Conservation (phyloP, 1,140 invertebrate species). For the Mamestra configurata region DNA sequence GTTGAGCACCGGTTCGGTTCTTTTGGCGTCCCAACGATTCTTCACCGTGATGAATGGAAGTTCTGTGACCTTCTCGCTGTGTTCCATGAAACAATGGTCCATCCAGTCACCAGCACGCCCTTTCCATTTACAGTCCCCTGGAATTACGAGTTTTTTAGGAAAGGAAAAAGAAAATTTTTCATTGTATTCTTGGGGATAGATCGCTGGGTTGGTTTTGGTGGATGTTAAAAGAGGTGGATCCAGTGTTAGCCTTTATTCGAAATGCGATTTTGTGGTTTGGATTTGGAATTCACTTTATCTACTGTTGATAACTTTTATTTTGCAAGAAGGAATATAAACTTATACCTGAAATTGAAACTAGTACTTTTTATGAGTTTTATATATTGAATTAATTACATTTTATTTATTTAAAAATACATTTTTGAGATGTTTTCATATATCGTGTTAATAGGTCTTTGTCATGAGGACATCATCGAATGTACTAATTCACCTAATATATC, state of each 20-base stretch:
- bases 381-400: too few relatives aligned
- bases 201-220: not conserved
- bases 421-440: too few relatives aligned
- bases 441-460: too few relatives aligned
- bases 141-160: conserved; percentile 48
- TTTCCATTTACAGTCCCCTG: conserved; percentile 84
- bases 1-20: conserved; percentile 82
- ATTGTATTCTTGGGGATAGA: not conserved
- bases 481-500: too few relatives aligned
- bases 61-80: conserved; percentile 81
- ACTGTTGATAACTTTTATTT: too few relatives aligned
- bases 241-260: not conserved
- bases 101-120: conserved; percentile 86
- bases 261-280: not conserved
- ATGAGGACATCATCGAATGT: too few relatives aligned
- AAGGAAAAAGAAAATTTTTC: not conserved
- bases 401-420: too few relatives aligned
- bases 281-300: not conserved
- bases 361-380: too few relatives aligned
- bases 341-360: too few relatives aligned
- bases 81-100: conserved; percentile 84
- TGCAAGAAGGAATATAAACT: too few relatives aligned
- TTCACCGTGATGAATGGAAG: conserved; percentile 86
- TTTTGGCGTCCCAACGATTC: conserved; percentile 83
- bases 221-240: not conserved